Conservation (phyloP, 1,140 invertebrate genomes). For the Linepithema humile region DNA sequence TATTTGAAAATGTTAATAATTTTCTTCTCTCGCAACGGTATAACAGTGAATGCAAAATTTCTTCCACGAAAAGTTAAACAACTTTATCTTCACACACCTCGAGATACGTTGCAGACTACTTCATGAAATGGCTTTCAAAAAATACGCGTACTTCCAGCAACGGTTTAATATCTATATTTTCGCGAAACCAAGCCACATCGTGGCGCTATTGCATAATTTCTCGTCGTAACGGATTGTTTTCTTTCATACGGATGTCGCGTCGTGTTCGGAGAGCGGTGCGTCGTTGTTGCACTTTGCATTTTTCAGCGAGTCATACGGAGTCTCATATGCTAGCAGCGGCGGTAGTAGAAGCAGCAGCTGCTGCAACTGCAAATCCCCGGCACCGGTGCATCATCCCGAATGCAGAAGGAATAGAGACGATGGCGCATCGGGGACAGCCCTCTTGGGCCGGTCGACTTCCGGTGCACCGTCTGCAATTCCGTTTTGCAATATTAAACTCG, state of each 20-base stretch:
- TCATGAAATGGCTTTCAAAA: slow-evolving; percentile 10
- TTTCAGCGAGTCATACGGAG: slow-evolving; percentile 32
- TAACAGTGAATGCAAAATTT: too few species aligned
- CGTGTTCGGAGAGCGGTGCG: background rate
- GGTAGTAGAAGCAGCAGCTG: background rate
- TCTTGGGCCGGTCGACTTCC: slow-evolving; percentile 26
- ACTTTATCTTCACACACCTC: background rate
- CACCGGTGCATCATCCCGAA: slow-evolving; percentile 9
- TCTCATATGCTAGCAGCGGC: slow-evolving; percentile 28
- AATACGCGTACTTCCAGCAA: background rate
- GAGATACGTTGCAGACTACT: background rate
- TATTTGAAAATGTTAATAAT: too few species aligned
- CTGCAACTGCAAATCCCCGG: slow-evolving; percentile 23
- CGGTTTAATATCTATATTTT: slow-evolving; percentile 46
- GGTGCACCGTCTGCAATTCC: slow-evolving; percentile 19
- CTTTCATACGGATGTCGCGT: slow-evolving; percentile 1
- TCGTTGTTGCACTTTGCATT: slow-evolving; percentile 41
- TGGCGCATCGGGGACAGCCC: slow-evolving; percentile 32
- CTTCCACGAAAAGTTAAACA: background rate
- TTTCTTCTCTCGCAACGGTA: too few species aligned
- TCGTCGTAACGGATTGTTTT: slow-evolving; percentile 48
- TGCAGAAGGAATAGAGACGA: slow-evolving; percentile 53
- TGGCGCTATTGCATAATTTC: slow-evolving; percentile 17
- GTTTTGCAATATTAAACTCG: slow-evolving; percentile 61
- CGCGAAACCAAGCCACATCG: background rate